Percentiles rank a stretch among this genome's conserved stretches.
Conservation (phyloP, 2,113 vertebrate species). For the Calypte anna region DNA sequence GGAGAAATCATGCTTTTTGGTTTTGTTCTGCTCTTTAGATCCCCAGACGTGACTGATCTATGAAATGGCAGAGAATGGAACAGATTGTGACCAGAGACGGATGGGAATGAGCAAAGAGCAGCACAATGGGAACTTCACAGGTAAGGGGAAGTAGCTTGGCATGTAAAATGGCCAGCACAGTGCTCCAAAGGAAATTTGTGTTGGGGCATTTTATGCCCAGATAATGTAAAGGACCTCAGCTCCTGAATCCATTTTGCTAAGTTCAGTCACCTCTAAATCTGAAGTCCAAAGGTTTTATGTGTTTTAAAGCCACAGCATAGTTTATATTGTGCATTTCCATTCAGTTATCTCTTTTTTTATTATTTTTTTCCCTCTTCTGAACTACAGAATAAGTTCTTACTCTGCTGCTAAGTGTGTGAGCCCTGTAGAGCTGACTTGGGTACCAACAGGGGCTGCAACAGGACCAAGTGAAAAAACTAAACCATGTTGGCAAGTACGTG, state of each 20-base stretch:
- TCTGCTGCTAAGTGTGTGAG: not conserved
- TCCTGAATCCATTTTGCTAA: not conserved
- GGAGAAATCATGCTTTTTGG: not conserved
- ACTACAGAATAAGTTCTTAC: not conserved
- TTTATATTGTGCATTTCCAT: not conserved
- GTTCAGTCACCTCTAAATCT: not conserved
- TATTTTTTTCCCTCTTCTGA: not conserved
- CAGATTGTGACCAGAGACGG: slow-evolving; percentile 90
- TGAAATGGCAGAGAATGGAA: slow-evolving; percentile 97
- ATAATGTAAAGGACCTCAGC: not conserved
- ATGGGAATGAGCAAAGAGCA: slow-evolving; percentile 85
- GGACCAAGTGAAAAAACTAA: not conserved
- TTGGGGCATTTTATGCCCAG: not conserved
- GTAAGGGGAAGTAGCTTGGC: slow-evolving; percentile 63
- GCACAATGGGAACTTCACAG: slow-evolving; percentile 91
- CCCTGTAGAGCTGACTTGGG: not conserved
- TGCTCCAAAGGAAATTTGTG: not conserved
- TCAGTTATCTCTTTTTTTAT: not conserved
- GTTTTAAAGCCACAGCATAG: not conserved
- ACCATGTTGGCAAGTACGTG: not conserved
- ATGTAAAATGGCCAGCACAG: not conserved
- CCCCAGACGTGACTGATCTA: slow-evolving; percentile 68
- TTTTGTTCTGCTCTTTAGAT: slow-evolving; percentile 42
- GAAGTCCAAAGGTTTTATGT: not conserved
- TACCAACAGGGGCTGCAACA: not conserved